phyloP scores from a whole-genome alignment of 2,797 vertebrate genomes.

The Hybognathus amarus region DNA sequence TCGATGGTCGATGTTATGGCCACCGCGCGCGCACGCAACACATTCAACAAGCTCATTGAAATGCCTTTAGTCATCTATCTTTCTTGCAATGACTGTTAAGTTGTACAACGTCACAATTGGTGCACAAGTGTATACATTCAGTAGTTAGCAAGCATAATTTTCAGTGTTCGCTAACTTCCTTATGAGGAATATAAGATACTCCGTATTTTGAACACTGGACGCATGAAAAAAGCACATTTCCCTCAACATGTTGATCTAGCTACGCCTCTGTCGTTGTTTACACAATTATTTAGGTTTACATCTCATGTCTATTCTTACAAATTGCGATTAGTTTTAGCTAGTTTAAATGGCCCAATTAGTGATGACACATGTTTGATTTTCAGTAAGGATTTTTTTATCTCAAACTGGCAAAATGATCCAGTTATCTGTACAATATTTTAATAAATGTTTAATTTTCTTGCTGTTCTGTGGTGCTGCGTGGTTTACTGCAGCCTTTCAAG shows the following conservation, averaged over 20 bases:
- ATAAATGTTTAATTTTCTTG: background rate
- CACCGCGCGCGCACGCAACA: background rate
- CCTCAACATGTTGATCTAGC: background rate
- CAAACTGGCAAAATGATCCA: background rate
- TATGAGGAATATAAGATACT: too few relatives aligned
- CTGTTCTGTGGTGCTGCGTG: background rate
- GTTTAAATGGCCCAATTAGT: background rate
- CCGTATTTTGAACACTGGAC: background rate
- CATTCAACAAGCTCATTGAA: background rate
- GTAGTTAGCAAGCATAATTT: background rate
- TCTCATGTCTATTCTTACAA: background rate
- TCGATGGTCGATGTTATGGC: constrained; percentile 34
- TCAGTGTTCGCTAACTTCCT: constrained; percentile 2
- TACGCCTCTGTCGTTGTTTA: background rate
- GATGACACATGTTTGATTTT: background rate
- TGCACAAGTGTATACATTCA: background rate
- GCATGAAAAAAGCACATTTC: background rate
- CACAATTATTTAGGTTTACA: background rate
- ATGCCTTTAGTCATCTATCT: background rate
- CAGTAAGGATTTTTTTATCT: background rate
- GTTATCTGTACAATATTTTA: background rate
- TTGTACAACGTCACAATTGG: background rate
- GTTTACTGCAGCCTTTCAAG: background rate
- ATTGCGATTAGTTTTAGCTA: background rate
- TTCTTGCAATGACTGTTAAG: background rate